Percentiles rank a stretch among this genome's conserved stretches.
phyloP scores from a whole-genome alignment of 2,797 vertebrate species.

The Cottoperca gobio region DNA sequence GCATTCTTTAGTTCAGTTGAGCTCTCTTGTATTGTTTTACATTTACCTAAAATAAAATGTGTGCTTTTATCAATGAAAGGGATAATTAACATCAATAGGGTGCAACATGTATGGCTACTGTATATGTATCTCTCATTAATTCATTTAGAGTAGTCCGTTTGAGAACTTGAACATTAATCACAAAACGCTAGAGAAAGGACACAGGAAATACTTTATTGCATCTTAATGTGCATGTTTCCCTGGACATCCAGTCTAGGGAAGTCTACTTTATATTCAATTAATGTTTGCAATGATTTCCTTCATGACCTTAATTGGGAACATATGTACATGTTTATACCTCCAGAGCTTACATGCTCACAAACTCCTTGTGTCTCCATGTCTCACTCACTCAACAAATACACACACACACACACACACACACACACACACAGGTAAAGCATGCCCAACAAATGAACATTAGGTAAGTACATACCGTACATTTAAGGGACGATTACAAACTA shows the following conservation, averaged over 20 bases:
- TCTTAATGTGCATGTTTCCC: not conserved
- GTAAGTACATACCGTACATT: not conserved
- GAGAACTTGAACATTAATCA: not conserved
- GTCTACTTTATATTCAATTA: slow-evolving; percentile 19
- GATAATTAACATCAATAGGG: too few species aligned
- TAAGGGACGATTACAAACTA: slow-evolving; percentile 6
- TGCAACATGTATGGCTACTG: not conserved
- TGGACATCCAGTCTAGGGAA: slow-evolving; percentile 5
- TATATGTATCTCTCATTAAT: not conserved
- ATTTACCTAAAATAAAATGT: too few species aligned
- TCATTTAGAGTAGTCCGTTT: not conserved
- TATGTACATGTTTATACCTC: slow-evolving; percentile 23
- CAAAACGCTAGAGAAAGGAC: not conserved
- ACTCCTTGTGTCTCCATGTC: not conserved
- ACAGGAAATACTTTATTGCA: not conserved
- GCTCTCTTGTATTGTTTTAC: too few species aligned
- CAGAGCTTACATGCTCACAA: not conserved
- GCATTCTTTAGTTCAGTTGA: not conserved
- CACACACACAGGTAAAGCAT: not conserved
- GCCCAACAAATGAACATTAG: not conserved
- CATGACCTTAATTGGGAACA: slow-evolving; percentile 15
- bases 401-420: too few species aligned
- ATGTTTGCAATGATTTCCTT: slow-evolving; percentile 46
- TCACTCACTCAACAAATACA: not conserved
- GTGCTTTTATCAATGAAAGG: not conserved